Conservation (phyloP, 2,797 vertebrate genomes). For the Staurois parvus region DNA sequence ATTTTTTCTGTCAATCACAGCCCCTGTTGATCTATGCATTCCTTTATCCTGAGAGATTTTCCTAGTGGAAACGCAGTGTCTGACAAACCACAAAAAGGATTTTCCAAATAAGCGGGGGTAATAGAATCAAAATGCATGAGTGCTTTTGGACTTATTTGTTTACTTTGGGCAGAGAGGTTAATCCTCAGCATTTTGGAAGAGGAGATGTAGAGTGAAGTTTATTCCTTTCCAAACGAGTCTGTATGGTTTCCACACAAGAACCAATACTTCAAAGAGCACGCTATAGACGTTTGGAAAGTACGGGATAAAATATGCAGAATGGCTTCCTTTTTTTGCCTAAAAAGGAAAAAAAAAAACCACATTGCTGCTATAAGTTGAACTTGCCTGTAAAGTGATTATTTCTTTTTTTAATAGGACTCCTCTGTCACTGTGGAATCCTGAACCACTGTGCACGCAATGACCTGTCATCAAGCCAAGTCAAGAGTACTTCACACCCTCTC, state of each 20-base stretch:
- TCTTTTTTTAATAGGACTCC: too few relatives aligned
- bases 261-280: conserved; percentile 11
- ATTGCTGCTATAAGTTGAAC: not conserved
- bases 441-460: not conserved
- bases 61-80: conserved; percentile 52
- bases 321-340: conserved; percentile 8
- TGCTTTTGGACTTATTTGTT: conserved; percentile 52
- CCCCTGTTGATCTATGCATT: conserved; percentile 47
- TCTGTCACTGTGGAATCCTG: not conserved
- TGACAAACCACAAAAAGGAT: conserved; percentile 61
- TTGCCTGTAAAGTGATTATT: not conserved
- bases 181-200: conserved; percentile 47
- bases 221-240: conserved; percentile 8
- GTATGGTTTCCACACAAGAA: conserved; percentile 1
- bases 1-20: conserved; percentile 70
- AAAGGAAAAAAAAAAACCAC: not conserved
- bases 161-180: conserved; percentile 53
- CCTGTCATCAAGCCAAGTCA: not conserved
- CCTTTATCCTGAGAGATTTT: conserved; percentile 57
- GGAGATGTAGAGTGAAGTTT: conserved; percentile 40
- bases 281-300: conserved; percentile 17
- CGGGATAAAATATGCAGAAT: conserved; percentile 15
- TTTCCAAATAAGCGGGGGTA: conserved; percentile 54
- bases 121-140: conserved; percentile 55
- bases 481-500: not conserved